These are phyloP conservation scores for Brachyistius frenatus DNA, from an alignment of 2,113 vertebrate species.

Conservation along the genomic window DNA sequence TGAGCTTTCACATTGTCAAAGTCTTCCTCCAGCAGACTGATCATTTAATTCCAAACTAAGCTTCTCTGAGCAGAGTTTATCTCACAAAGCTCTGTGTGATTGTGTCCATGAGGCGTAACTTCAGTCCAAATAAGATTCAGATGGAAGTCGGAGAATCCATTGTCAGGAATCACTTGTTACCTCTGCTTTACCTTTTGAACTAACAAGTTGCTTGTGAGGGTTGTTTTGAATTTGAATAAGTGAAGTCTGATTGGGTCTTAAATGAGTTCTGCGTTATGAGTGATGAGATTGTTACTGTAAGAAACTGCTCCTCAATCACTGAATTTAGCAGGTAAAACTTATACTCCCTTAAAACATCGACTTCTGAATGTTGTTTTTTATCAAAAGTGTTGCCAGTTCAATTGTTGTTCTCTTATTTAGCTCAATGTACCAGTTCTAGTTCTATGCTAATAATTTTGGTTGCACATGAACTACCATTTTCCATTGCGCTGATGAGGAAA, in stretches of 20 bases:
- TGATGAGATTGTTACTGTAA: too few species aligned
- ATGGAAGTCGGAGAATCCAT: constrained; percentile 47
- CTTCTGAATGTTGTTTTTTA: not conserved
- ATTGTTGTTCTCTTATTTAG: not conserved
- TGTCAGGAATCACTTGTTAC: constrained; percentile 57
- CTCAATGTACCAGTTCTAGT: constrained; percentile 10
- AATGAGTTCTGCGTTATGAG: too few species aligned
- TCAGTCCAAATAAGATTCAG: constrained; percentile 66
- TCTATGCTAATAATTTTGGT: not conserved
- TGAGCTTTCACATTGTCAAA: constrained; percentile 60
- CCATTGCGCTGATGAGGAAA: constrained; percentile 40
- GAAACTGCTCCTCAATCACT: too few species aligned
- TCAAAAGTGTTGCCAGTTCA: not conserved
- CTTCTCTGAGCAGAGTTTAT: constrained; percentile 67
- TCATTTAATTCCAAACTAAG: constrained; percentile 64
- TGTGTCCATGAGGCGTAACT: constrained; percentile 60
- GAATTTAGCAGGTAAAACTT: not conserved
- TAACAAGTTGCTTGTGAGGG: constrained; percentile 23
- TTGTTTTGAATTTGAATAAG: constrained; percentile 48
- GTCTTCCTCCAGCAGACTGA: constrained; percentile 56
- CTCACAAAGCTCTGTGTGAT: constrained; percentile 71
- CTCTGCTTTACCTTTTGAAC: constrained; percentile 23
- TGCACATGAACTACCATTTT: constrained; percentile 21
- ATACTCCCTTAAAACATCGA: not conserved
- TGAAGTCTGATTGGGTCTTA: constrained; percentile 32